Percentiles rank a stretch among this genome's conserved stretches.
phyloP scores from a whole-genome alignment of 2,888 invertebrate species.

The Drosophila nigricruria region DNA sequence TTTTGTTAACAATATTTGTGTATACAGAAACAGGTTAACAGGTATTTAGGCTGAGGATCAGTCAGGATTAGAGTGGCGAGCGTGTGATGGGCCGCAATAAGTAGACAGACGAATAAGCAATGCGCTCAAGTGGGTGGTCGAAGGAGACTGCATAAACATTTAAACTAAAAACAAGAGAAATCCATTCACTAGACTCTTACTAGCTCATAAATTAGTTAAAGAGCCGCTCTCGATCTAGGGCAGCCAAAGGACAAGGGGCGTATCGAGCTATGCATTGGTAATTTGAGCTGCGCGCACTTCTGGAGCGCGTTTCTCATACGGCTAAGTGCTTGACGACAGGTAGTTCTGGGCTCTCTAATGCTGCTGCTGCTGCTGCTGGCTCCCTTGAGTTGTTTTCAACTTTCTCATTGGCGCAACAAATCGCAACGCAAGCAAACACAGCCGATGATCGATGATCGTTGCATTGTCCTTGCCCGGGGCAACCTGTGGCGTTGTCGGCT shows the following conservation, averaged over 20 bases:
- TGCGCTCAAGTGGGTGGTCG: conserved; percentile 67
- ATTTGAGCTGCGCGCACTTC: conserved; percentile 77
- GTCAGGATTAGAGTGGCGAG: conserved; percentile 53
- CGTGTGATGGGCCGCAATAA: conserved; percentile 30
- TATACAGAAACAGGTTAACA: conserved; percentile 67
- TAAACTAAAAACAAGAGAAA: conserved; percentile 27
- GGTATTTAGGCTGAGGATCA: conserved; percentile 72
- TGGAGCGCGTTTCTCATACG: conserved; percentile 58
- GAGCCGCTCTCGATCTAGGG: conserved; percentile 7
- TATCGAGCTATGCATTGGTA: conserved; percentile 49
- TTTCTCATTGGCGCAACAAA: conserved; percentile 61
- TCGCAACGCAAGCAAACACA: conserved; percentile 59
- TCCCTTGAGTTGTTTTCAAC: conserved; percentile 22
- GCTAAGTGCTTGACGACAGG: conserved; percentile 39
- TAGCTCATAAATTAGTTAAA: conserved; percentile 54
- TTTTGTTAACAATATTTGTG: conserved; percentile 60
- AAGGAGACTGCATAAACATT: conserved; percentile 1
- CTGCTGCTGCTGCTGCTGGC: background rate
- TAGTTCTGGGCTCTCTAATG: conserved; percentile 30
- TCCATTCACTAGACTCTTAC: conserved; percentile 16
- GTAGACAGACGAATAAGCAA: conserved; percentile 17
- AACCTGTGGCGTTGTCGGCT: conserved; percentile 52
- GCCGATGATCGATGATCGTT: conserved; percentile 55
- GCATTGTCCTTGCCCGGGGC: conserved; percentile 20
- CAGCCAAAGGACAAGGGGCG: conserved; percentile 25